Base-by-base conservation (phyloP, 2,888 invertebrate genomes). In the Nebria brevicollis region DNA sequence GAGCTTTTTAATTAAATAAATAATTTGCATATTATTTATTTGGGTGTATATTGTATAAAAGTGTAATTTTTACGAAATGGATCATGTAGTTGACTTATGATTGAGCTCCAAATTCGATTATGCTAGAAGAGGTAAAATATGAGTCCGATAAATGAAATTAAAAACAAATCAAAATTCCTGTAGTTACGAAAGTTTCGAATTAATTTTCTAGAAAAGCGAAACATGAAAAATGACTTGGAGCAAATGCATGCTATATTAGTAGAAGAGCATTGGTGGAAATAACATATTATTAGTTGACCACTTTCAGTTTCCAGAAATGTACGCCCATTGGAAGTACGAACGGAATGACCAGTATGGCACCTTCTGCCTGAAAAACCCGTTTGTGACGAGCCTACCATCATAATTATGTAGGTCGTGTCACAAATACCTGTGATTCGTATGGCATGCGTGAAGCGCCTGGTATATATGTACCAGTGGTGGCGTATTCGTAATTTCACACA, bases 391-490 rank as follows among this genome's bases (percentile, higher is more conserved):
- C 54, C 54, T 54, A 54, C 54, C 54, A 54, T 54, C 25, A 11
- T n/a, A 11, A n/a, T 11, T 70, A 73, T 73, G 73, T 73, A 73
- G 77, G 77, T 66, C 77, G 77, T 77, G 77, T 65, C 66, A 77
- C 77, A 77, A 77, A 77, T 77, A 77, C 77, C 77, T 66, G 68
- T 66, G 68, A 68, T 77, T 66, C 41, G 65, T 77, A 77, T 77
- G 77, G 66, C 66, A 66, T 54, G 64, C 76, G 43, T 34, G 41
- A 66, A 34, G 65, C 77, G 66, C 41, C 64, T 66, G 34, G 34
- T 34, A 75, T 73, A 73, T 41, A 15, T 54, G n/a, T 13, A 66
- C 15, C 70, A 70, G 70, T 70, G 70, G 70, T 70, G 26, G 26
- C 70, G 34, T 11, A 54, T 7, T 8, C 54, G 8, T 11, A 54